Evolutionary conservation across 1,140 invertebrate species (phyloP), one percentile per base, ranked within the genome.

Genomic region (Phymorhynchus buccinoides): DNA sequence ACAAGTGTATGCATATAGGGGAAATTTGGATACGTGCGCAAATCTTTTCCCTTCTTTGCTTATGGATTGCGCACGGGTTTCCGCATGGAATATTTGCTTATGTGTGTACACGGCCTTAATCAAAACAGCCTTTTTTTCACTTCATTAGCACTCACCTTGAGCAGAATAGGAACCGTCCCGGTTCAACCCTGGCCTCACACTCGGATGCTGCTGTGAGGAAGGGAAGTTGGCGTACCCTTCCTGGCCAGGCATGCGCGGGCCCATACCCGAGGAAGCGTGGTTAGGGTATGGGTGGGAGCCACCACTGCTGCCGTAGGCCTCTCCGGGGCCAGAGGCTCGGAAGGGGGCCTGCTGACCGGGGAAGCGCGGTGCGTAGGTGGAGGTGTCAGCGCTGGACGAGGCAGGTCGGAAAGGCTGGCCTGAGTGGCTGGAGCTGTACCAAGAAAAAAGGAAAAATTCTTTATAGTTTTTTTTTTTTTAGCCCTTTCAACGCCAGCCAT

Each of bases 181-280:
- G 37, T 62, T 81, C 79, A 89, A 85, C 41, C 87, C 84, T 22
- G 86, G 87, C 3, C 81, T 62, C 0, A 83, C 81, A 41, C 82
- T 81, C 39, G 56, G 81, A 30, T 48, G 44, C 37, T 83, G 80
- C n/a, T 35, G 81, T n/a, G 62, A 88, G 73, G 84, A 81, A 14
- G 77, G 62, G 80, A 86, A 91, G 14, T 86, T 85, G 42, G 75
- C 85, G 80, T 89, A 89, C 68, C 85, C 86, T n/a, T 89, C 88
- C 73, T 89, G 87, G 81, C 89, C 87, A 37, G 88, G 86, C 18
- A 89, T 88, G 68, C 87, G 73, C 37, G 87, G 86, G 35, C 86
- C 87, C 80, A 84, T 86, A 62, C 80, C 78, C 9, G 84, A 86
- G 12, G 83, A 80, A 30, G 80, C 75, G 41, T 86, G 85, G 48